Evolutionary conservation across 2,888 invertebrate genomes (phyloP), one percentile per base, ranked within the genome.

Genomic region (Melangyna quadrimaculata): DNA sequence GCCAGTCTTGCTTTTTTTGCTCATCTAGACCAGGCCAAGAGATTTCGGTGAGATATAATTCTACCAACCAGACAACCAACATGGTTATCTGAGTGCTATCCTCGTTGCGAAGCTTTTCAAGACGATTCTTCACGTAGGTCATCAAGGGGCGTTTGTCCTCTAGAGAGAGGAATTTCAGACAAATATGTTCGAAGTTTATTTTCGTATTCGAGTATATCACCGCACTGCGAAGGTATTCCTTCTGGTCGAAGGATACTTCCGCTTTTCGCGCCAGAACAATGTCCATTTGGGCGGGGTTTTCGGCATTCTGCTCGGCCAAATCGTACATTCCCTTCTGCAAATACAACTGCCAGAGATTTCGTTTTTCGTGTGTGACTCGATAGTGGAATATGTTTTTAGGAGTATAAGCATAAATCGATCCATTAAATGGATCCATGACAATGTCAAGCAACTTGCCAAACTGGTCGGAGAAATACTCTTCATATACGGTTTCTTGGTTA

Each of bases 11-110:
- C 59, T 97, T 93, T 55, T 95, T 93, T 0, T 87, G 81, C 1
- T 75, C 83, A 12, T 87, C 87, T 2, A 89, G 86, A 12, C 89
- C 89, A 1, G 90, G 90, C 74, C 89, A 87, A n/a, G 98, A 97
- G 75, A 99, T 93, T 91, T 98, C 96, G 72, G 96, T 97, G 87
- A 99, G 93, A 91, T 96, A 98, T 35, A 99, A 93, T 92, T 99
- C 99, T 0, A 98, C 95, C 88, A 99, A 94, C 99, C 99, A 99
- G 72, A 98, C 94, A 0, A 98, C 96, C 43, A 99, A 94, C 95
- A 98, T 97, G 0, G 98, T 98, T 63, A 97, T 95, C 89, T 98
- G 96, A 0, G 98, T 97, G 89, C 96, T 96, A 88, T 98, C 97
- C 88, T 95, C 94, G 4, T 88, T 81, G 37, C 94, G 94, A 14